Percentiles rank a stretch among this genome's conserved stretches.
Evolutionary conservation across 2,888 invertebrate genomes (phyloP).

Genomic region (Agapostemon virescens): DNA sequence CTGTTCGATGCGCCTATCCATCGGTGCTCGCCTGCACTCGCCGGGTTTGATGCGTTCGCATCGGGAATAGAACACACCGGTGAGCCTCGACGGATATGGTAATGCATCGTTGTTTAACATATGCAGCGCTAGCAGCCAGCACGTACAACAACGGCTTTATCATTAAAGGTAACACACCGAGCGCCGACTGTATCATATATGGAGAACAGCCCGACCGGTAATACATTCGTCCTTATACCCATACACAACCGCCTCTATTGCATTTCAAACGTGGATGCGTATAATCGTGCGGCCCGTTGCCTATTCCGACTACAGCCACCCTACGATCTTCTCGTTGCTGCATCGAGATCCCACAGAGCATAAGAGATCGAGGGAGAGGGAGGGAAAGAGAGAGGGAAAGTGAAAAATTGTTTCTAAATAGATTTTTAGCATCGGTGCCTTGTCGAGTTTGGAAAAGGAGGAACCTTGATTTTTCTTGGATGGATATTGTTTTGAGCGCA

Average conservation of each 20-base stretch:
- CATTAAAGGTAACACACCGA: conserved; percentile 72
- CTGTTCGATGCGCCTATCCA: neutral
- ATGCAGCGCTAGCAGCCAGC: conserved; percentile 66
- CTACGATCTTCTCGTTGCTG: conserved; percentile 2
- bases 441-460: neutral
- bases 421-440: conserved; percentile 3
- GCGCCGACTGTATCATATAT: conserved; percentile 53
- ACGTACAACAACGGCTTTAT: conserved; percentile 73
- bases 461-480: neutral
- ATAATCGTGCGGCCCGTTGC: conserved; percentile 30
- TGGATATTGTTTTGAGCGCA: too few species aligned
- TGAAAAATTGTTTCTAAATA: conserved; percentile 2
- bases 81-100: conserved; percentile 66
- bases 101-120: conserved; percentile 71
- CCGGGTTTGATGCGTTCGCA: conserved; percentile 26
- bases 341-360: neutral
- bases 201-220: conserved; percentile 35
- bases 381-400: neutral
- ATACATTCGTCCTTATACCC: conserved; percentile 53
- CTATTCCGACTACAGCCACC: conserved; percentile 15
- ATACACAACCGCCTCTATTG: conserved; percentile 24
- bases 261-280: conserved; percentile 28
- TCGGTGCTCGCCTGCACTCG: neutral
- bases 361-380: neutral
- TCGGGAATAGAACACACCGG: conserved; percentile 42